These are phyloP conservation scores for Zootoca vivipara DNA, from an alignment of 2,113 vertebrate genomes.

Conservation along the genomic window DNA sequence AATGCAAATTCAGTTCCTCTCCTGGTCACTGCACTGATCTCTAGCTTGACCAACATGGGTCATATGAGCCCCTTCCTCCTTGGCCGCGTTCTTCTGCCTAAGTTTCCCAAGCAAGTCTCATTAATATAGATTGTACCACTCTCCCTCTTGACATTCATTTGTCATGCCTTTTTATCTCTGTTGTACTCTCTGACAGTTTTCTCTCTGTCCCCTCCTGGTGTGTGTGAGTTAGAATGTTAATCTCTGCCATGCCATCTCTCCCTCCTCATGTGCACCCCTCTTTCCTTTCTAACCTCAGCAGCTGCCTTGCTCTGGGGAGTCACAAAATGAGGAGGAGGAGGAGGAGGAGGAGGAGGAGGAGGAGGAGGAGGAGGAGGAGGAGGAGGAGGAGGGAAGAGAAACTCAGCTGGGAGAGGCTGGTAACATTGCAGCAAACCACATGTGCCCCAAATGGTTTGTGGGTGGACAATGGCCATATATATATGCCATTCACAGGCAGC, in stretches of 20 bases:
- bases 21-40: not conserved
- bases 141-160: constrained; percentile 14
- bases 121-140: constrained; percentile 24
- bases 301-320: not conserved
- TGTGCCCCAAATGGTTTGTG: not conserved
- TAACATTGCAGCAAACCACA: not conserved
- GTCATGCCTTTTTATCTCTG: constrained; percentile 22
- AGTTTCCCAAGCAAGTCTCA: constrained; percentile 6
- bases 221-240: constrained; percentile 20
- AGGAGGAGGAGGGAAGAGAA: no score
- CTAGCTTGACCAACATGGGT: not conserved
- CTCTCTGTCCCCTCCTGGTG: constrained; percentile 8
- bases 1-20: not conserved
- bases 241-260: constrained; percentile 3
- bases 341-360: no score
- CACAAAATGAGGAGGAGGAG: not conserved
- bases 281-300: not conserved
- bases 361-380: no score
- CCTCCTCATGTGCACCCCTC: no score
- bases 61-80: not conserved
- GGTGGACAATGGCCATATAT: not conserved
- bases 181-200: constrained; percentile 13
- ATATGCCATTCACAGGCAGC: not conserved
- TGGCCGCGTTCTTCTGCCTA: not conserved
- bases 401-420: not conserved